Conservation (phyloP, 2,888 invertebrate genomes). For the Noctua janthina region DNA sequence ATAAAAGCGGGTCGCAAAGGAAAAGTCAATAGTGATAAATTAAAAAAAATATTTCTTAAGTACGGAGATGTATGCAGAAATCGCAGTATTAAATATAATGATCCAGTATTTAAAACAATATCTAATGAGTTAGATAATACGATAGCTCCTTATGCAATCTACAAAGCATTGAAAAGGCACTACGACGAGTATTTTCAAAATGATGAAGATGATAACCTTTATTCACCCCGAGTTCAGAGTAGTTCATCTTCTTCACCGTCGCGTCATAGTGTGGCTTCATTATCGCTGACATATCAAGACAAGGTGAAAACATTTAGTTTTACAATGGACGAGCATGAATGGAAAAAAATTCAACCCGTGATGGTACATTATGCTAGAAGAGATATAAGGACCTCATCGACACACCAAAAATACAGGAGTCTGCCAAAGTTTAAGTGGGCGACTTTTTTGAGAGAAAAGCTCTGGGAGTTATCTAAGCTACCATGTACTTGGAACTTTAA, state of each 20-base stretch:
- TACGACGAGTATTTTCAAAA: slow-evolving; percentile 49
- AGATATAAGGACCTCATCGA: slow-evolving; percentile 49
- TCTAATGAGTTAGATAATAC: slow-evolving; percentile 51
- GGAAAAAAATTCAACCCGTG: slow-evolving; percentile 53
- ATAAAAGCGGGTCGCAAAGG: slow-evolving; percentile 46
- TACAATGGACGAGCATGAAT: slow-evolving; percentile 51
- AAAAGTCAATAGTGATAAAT: slow-evolving; percentile 49
- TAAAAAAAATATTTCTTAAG: slow-evolving; percentile 47
- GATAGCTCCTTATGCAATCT: slow-evolving; percentile 48
- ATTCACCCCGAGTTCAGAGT: slow-evolving; percentile 44
- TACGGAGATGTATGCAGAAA: slow-evolving; percentile 54
- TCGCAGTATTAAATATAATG: slow-evolving; percentile 50
- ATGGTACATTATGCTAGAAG: slow-evolving; percentile 36
- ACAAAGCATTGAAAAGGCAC: slow-evolving; percentile 51
- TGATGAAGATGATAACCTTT: slow-evolving; percentile 47
- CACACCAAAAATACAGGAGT: slow-evolving; percentile 50
- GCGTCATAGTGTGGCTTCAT: slow-evolving; percentile 49
- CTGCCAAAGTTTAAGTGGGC: slow-evolving; percentile 52
- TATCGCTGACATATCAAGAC: slow-evolving; percentile 51
- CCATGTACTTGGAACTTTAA: slow-evolving; percentile 51
- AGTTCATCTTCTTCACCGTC: slow-evolving; percentile 53
- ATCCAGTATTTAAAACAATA: slow-evolving; percentile 53
- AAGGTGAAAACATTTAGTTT: slow-evolving; percentile 51
- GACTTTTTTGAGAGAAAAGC: slow-evolving; percentile 49
- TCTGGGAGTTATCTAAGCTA: slow-evolving; percentile 49